Evolutionary conservation across 2,888 invertebrate species (phyloP), one percentile per base, ranked within the genome.

Genomic region (Acronicta leporina): DNA sequence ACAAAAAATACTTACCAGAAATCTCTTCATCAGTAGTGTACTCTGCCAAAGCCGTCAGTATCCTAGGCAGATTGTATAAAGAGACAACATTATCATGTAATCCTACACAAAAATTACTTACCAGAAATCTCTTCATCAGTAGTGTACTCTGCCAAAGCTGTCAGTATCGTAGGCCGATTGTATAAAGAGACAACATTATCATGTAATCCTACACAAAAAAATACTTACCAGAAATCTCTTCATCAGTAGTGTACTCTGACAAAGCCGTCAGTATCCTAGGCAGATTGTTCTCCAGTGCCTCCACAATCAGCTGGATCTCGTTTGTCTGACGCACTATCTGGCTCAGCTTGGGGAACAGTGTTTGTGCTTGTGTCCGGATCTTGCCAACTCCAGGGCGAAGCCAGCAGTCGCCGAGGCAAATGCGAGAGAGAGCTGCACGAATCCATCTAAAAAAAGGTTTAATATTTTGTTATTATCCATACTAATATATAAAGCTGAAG

Each of bases 231-330:
- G 86, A 84, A 68, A 95, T 89, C 74, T 95, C 95, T 51, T 94
- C 95, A 88, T 93, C 94, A 0, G 92, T 94, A 4, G 93, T 91
- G 77, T 93, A 95, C 68, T 94, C 93, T 13, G 91, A 89, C 49
- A 95, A 75, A 0, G 92, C 94, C 13, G 80, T 87, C 59, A 95
- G 73, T 68, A 95, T 86, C 40, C 95, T 83, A 0, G 94, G 92
- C 59, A 94, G 71, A 73, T 94, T 94, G 14, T 68, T 82, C 68
- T 95, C 95, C 64, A 95, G 79, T 0, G 94, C 90, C 44, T 94
- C 94, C 13, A 94, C 87, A 4, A 91, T 86, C 0, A 94, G 83
- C 61, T 89, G 90, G 13, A 89, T 82, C 58, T 92, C 91, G 2
- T 42, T 85, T 0, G 91, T 89, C 51, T 89, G 86, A 4, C 86